Evolutionary conservation across 1,140 invertebrate genomes (phyloP).

Genomic region (Aphelenchoides besseyi): DNA sequence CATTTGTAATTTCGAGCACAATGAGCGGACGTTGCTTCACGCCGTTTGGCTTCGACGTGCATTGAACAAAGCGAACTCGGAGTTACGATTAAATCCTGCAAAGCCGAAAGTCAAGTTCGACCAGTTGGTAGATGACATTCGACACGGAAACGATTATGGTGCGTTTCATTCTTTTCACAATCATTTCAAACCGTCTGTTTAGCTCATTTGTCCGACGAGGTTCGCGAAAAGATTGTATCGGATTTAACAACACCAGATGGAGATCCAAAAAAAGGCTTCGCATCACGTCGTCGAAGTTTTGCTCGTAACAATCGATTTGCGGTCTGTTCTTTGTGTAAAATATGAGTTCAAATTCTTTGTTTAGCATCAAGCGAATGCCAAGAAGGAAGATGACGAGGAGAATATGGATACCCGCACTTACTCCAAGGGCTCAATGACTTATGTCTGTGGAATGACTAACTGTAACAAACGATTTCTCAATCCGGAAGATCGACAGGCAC

Average conservation of each 20-base stretch:
- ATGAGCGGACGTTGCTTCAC: constrained; percentile 31
- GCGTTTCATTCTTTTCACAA: constrained; percentile 22
- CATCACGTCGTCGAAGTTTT: constrained; percentile 38
- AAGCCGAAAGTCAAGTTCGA: constrained; percentile 30
- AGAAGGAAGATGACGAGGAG: constrained; percentile 24
- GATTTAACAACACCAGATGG: constrained; percentile 16
- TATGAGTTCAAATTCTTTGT: not conserved
- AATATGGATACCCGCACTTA: not conserved
- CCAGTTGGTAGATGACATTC: constrained; percentile 28
- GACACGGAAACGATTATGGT: constrained; percentile 30
- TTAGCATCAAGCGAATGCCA: constrained; percentile 16
- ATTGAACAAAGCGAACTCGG: constrained; percentile 32
- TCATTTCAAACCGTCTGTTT: constrained; percentile 13
- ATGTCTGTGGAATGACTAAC: constrained; percentile 18
- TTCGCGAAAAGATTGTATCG: constrained; percentile 22
- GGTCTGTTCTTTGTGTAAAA: constrained; percentile 18
- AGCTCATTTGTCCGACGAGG: constrained; percentile 27
- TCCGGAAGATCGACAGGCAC: constrained; percentile 3
- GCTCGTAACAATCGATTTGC: constrained; percentile 31
- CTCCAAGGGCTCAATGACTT: constrained; percentile 16
- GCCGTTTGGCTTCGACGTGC: constrained; percentile 26
- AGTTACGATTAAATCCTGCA: constrained; percentile 28
- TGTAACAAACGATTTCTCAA: constrained; percentile 15
- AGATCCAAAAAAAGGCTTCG: constrained; percentile 29
- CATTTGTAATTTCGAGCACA: constrained; percentile 33